Percentiles rank a stretch among this genome's conserved stretches.
Conservation (phyloP, 2,888 invertebrate genomes). For the Acanthosepion lycidas region DNA sequence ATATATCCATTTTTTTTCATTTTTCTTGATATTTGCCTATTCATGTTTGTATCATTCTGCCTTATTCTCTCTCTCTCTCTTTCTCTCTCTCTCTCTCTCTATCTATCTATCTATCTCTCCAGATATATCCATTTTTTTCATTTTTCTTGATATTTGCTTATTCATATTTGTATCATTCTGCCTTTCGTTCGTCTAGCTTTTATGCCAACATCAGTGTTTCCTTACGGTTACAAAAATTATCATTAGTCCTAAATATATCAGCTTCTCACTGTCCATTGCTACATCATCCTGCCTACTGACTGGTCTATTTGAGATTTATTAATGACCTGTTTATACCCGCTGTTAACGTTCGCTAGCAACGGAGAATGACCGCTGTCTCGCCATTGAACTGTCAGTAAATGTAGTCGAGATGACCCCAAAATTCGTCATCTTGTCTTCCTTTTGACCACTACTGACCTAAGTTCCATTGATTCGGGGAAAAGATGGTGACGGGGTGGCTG, state of each 20-base stretch:
- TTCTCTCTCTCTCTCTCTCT: not conserved
- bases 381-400: constrained; percentile 33
- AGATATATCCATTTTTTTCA: not conserved
- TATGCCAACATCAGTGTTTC: constrained; percentile 2
- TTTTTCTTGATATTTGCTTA: not conserved
- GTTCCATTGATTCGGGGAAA: not conserved
- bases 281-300: not conserved
- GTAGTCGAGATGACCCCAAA: constrained; percentile 21
- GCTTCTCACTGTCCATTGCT: not conserved
- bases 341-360: constrained; percentile 33
- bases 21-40: no score
- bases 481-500: not conserved
- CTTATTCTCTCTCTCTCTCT: not conserved
- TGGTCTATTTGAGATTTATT: not conserved
- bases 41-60: no score
- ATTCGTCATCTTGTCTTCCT: not conserved
- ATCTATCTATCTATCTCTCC: not conserved
- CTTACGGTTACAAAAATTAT: not conserved
- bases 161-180: not conserved
- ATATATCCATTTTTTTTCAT: not conserved
- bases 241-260: not conserved
- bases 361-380: not conserved
- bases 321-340: not conserved
- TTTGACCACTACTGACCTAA: constrained; percentile 16
- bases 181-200: not conserved